Evolutionary conservation across 2,797 vertebrate genomes (phyloP).

Genomic region (Knipowitschia caucasica): DNA sequence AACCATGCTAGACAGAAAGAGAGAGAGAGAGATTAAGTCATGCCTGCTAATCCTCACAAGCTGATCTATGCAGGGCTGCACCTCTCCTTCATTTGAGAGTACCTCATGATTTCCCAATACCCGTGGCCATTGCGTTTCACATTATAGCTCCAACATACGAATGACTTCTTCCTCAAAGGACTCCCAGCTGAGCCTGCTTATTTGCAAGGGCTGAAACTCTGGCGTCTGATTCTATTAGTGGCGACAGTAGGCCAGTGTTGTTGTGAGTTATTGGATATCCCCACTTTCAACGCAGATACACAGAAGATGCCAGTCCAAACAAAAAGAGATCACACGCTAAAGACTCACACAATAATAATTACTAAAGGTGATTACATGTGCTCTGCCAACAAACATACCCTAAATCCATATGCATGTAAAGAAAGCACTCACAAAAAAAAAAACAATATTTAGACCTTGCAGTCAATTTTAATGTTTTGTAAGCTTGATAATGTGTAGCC

Average conservation of each 20-base stretch:
- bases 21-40: slow-evolving; percentile 72
- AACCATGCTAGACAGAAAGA: slow-evolving; percentile 54
- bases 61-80: slow-evolving; percentile 63
- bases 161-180: slow-evolving; percentile 43
- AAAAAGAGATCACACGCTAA: slow-evolving; percentile 31
- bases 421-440: not conserved
- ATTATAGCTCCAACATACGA: slow-evolving; percentile 45
- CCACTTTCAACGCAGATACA: slow-evolving; percentile 25
- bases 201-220: slow-evolving; percentile 56
- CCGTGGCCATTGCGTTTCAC: slow-evolving; percentile 45
- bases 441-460: not conserved
- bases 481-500: not conserved
- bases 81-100: slow-evolving; percentile 40
- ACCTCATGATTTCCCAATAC: slow-evolving; percentile 44
- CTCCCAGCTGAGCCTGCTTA: slow-evolving; percentile 41
- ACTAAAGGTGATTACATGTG: slow-evolving; percentile 13
- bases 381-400: not conserved
- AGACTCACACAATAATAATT: slow-evolving; percentile 16
- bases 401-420: not conserved
- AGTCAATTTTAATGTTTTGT: slow-evolving; percentile 1
- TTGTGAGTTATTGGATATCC: slow-evolving; percentile 37
- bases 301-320: slow-evolving; percentile 22
- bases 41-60: slow-evolving; percentile 71
- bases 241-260: slow-evolving; percentile 59
- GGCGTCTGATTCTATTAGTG: slow-evolving; percentile 62